A percentile compares a stretch with the other conserved stretches of the same genome.
Evolutionary conservation across 2,797 vertebrate species (phyloP).

Genomic region (Melanotaenia trifasciata): DNA sequence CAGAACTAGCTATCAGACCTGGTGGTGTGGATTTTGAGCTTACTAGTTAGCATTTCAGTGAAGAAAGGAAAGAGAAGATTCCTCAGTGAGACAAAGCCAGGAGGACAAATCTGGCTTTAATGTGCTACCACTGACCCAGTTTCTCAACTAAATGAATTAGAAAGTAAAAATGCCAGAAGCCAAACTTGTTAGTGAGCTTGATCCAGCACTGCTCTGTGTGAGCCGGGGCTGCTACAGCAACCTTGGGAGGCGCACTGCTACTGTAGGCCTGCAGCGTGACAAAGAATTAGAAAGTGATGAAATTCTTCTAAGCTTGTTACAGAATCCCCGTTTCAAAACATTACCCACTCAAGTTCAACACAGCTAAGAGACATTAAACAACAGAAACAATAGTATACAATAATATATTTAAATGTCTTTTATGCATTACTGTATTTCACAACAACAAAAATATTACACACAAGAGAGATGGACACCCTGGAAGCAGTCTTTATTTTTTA

Average conservation of each 20-base stretch:
- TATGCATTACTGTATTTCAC: background rate
- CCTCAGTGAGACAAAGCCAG: constrained; percentile 56
- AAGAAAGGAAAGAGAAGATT: constrained; percentile 32
- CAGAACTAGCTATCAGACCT: background rate
- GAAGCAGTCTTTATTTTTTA: background rate
- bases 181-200: constrained; percentile 59
- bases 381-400: background rate
- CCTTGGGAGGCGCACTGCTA: constrained; percentile 32
- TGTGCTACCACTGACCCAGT: constrained; percentile 75
- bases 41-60: constrained; percentile 7
- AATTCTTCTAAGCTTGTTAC: constrained; percentile 57
- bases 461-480: background rate
- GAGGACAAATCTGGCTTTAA: constrained; percentile 52
- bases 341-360: constrained; percentile 1
- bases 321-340: constrained; percentile 19
- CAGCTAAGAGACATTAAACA: constrained; percentile 13
- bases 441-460: background rate
- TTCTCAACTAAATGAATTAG: constrained; percentile 72
- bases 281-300: constrained; percentile 60
- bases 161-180: constrained; percentile 71
- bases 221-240: constrained; percentile 55
- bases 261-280: constrained; percentile 28
- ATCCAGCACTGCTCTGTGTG: constrained; percentile 42
- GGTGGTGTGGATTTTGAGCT: background rate
- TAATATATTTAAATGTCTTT: background rate